phyloP scores from a whole-genome alignment of 2,888 invertebrate species.

The Habrosyne pyritoides region DNA sequence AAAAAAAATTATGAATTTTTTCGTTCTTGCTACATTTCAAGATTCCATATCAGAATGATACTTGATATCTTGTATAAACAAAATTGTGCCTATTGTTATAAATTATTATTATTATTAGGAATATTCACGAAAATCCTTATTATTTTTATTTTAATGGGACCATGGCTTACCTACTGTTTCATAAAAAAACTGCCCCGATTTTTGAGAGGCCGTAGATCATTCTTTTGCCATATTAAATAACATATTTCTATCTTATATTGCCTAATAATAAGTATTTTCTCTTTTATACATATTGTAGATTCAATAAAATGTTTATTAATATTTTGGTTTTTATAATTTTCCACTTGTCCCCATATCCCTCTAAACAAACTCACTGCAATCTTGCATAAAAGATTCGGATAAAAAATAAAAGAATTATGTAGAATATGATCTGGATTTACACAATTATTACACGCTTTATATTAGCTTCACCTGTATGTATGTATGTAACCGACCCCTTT shows the following conservation, averaged over 20 bases:
- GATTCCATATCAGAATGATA: neutral
- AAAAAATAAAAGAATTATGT: too few relatives aligned
- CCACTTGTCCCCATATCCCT: too few relatives aligned
- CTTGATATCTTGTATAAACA: too few relatives aligned
- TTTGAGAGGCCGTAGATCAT: constrained; percentile 7
- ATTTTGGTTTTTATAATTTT: neutral
- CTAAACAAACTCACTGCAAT: too few relatives aligned
- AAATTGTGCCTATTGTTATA: neutral
- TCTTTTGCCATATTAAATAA: constrained; percentile 10
- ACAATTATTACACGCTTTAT: too few relatives aligned
- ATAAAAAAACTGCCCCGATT: constrained; percentile 7
- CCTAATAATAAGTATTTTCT: neutral
- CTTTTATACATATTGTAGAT: constrained; percentile 14
- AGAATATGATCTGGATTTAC: too few relatives aligned
- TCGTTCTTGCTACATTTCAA: neutral
- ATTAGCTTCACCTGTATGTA: too few relatives aligned
- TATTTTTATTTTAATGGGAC: constrained; percentile 9
- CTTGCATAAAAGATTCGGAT: too few relatives aligned
- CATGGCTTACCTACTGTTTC: constrained; percentile 4
- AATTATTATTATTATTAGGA: neutral
- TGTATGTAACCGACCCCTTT: too few relatives aligned
- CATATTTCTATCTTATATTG: neutral
- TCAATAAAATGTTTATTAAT: constrained; percentile 10
- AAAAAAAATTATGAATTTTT: too few relatives aligned
- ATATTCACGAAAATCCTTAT: constrained; percentile 1